phyloP scores from a whole-genome alignment of 2,797 vertebrate genomes.

The Peromyscus eremicus region DNA sequence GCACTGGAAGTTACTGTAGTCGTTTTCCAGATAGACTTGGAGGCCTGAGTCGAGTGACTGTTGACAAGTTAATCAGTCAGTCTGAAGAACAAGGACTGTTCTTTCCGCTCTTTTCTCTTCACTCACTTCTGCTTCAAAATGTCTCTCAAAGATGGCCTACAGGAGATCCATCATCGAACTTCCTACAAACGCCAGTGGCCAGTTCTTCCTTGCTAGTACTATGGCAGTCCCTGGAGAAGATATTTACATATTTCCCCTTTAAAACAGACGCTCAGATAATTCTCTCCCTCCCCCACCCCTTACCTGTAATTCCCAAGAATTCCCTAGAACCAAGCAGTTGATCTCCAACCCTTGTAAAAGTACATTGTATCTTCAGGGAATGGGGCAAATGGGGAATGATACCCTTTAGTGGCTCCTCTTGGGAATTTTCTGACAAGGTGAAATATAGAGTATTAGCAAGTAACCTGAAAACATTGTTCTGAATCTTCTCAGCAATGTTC shows the following conservation, averaged over 20 bases:
- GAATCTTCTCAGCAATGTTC: conserved; percentile 69
- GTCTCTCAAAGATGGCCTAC: not conserved
- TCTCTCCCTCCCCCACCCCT: not conserved
- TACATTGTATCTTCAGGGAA: conserved; percentile 44
- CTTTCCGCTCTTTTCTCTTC: not conserved
- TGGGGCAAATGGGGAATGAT: conserved; percentile 32
- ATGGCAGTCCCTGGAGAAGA: not conserved
- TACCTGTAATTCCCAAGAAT: not conserved
- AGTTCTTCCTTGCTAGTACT: not conserved
- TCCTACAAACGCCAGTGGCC: not conserved
- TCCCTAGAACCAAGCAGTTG: conserved; percentile 24
- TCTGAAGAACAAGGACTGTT: not conserved
- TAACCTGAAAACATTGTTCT: conserved; percentile 73
- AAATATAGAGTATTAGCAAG: conserved; percentile 77
- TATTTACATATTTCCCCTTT: conserved; percentile 31
- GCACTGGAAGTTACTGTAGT: conserved; percentile 10
- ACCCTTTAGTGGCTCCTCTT: conserved; percentile 3
- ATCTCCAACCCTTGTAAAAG: not conserved
- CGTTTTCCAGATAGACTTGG: conserved; percentile 33
- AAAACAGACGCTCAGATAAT: conserved; percentile 8
- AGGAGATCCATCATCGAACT: not conserved
- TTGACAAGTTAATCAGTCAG: conserved; percentile 46
- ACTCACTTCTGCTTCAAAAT: conserved; percentile 33
- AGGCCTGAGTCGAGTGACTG: not conserved
- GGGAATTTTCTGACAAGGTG: conserved; percentile 70